These are phyloP conservation scores for Polymixis lichenea DNA, from an alignment of 2,888 invertebrate genomes.

Conservation along the genomic window DNA sequence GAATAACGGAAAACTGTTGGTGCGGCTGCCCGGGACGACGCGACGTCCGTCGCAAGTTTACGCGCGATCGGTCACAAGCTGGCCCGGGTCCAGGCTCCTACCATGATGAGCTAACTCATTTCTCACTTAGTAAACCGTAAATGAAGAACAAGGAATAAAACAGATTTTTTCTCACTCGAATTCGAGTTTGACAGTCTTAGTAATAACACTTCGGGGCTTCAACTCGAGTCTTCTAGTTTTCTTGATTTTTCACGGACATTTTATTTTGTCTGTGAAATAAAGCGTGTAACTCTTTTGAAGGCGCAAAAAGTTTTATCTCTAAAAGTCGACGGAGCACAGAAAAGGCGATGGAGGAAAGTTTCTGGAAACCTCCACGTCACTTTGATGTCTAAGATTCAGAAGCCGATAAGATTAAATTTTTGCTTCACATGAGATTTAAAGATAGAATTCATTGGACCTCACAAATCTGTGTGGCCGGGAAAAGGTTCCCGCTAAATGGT, in stretches of 20 bases:
- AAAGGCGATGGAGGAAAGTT: conserved; percentile 67
- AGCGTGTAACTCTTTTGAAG: conserved; percentile 74
- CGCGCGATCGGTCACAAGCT: conserved; percentile 72
- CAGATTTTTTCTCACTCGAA: conserved; percentile 26
- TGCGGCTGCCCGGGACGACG: conserved; percentile 34
- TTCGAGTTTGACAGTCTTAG: conserved; percentile 54
- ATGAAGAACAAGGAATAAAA: neutral
- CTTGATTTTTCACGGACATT: conserved; percentile 73
- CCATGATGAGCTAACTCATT: conserved; percentile 54
- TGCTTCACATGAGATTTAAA: conserved; percentile 47
- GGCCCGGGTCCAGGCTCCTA: conserved; percentile 33
- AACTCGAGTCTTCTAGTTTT: conserved; percentile 53
- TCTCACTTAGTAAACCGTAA: conserved; percentile 20
- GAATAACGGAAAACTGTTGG: conserved; percentile 44
- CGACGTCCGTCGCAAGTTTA: conserved; percentile 61
- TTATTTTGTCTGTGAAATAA: conserved; percentile 75
- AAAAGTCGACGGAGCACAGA: conserved; percentile 70
- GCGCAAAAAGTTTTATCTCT: conserved; percentile 74
- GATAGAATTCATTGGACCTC: conserved; percentile 33
- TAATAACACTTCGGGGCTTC: conserved; percentile 49
- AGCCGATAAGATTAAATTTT: conserved; percentile 61
- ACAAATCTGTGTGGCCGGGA: neutral
- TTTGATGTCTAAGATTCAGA: conserved; percentile 63
- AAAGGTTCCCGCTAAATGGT: neutral
- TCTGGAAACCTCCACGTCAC: conserved; percentile 53